These are phyloP conservation scores for Astropecten irregularis DNA, from an alignment of 53 echinoderm and acorn worm genomes.

Conservation along the genomic window DNA sequence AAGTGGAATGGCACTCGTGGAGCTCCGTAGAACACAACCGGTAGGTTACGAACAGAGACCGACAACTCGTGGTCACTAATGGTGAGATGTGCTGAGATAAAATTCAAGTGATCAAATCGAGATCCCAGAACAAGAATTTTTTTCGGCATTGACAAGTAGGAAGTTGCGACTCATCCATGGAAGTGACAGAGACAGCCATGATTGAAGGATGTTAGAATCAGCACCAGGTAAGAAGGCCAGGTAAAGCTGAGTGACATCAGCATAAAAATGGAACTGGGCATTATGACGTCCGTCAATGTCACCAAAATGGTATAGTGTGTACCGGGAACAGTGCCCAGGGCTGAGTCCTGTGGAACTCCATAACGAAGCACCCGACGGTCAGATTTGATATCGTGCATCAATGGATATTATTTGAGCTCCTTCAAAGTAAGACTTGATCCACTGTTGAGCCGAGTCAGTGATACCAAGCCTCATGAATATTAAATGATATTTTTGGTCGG, in stretches of 20 bases:
- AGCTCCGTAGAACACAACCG: not conserved
- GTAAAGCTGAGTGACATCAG: not conserved
- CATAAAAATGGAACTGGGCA: not conserved
- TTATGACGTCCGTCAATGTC: not conserved
- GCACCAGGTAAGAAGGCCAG: not conserved
- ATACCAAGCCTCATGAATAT: too few relatives aligned
- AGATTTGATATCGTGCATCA: too few relatives aligned
- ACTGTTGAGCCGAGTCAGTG: not conserved
- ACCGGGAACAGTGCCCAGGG: not conserved
- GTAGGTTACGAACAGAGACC: not conserved
- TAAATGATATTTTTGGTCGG: too few relatives aligned
- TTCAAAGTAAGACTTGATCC: not conserved
- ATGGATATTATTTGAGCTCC: not conserved
- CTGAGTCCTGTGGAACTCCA: conserved; percentile 21
- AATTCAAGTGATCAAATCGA: not conserved
- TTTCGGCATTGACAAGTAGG: not conserved
- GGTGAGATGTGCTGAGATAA: conserved; percentile 2
- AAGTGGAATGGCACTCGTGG: too few relatives aligned
- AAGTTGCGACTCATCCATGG: conserved; percentile 35
- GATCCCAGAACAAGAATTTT: conserved; percentile 2
- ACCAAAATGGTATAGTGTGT: conserved; percentile 12
- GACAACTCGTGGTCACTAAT: not conserved
- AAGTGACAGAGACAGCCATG: conserved; percentile 8
- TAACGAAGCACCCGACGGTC: not conserved
- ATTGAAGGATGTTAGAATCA: not conserved